A percentile compares a stretch with the other conserved stretches of the same genome.
Evolutionary conservation across 2,113 vertebrate species (phyloP).

Genomic region (Oreotrochilus melanogaster): DNA sequence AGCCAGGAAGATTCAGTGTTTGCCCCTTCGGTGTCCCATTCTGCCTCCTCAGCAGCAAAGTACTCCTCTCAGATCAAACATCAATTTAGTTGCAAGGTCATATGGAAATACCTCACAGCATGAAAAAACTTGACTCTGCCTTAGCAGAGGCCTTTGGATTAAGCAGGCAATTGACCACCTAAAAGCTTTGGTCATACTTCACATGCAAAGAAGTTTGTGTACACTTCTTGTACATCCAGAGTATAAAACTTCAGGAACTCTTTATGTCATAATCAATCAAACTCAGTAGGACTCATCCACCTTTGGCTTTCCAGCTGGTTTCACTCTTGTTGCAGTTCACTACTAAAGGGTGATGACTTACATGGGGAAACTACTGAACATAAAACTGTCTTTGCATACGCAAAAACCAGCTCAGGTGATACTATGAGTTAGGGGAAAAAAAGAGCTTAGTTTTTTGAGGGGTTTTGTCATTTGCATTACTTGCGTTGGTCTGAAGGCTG

Average conservation of each 20-base stretch:
- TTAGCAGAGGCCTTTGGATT: neutral
- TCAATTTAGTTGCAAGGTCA: slow-evolving; percentile 63
- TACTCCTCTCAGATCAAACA: slow-evolving; percentile 33
- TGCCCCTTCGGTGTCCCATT: slow-evolving; percentile 28
- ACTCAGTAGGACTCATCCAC: neutral
- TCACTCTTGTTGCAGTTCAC: neutral
- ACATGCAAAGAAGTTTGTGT: slow-evolving; percentile 5
- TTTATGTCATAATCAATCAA: slow-evolving; percentile 27
- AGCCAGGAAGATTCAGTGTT: slow-evolving; percentile 63
- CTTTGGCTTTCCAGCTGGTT: neutral
- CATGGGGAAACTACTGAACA: neutral
- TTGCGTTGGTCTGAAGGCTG: neutral
- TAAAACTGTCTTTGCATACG: neutral
- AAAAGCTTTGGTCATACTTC: slow-evolving; percentile 8
- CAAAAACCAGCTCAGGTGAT: neutral
- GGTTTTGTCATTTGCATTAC: neutral
- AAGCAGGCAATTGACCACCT: slow-evolving; percentile 50
- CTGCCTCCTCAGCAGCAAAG: slow-evolving; percentile 65
- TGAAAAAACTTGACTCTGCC: slow-evolving; percentile 23
- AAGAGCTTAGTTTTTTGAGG: neutral
- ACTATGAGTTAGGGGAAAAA: neutral
- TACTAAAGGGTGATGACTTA: neutral
- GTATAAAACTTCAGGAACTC: slow-evolving; percentile 34
- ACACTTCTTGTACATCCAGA: slow-evolving; percentile 3
- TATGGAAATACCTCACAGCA: slow-evolving; percentile 35